Base-by-base conservation (phyloP, 2,888 invertebrate species). In the Xanthorhoe spadicearia region DNA sequence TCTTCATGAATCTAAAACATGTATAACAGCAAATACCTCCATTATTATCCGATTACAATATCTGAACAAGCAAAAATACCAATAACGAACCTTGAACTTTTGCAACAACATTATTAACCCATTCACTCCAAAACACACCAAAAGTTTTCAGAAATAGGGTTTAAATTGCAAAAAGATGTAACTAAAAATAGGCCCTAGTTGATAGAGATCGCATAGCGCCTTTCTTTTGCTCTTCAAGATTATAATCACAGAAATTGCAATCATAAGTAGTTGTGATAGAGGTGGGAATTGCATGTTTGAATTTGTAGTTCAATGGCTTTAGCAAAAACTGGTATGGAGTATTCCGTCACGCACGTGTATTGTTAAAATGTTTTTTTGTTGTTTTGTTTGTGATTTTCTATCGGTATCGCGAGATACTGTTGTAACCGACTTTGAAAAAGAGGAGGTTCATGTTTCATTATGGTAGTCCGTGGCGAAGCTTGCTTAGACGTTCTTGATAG, bases 1-100 rank as follows among this genome's bases (percentile, higher is more conserved):
- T n/a, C n/a, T n/a, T n/a, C n/a, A n/a, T n/a, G n/a, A n/a, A n/a
- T n/a, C n/a, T n/a, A n/a, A n/a, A n/a, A n/a, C n/a, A n/a, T n/a
- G n/a, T n/a, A n/a, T 23, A 4, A 48, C 15, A 48, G 48, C 17
- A 48, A 48, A 48, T 48, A 48, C 17, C 17, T 17, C 48, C 17
- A 48, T 6, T 13, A 8, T 48, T 17, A 48, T 48, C 48, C 7
- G 48, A 48, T 48, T 15, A 17, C 56, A 57, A 69, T 57, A 65
- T 72, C 73, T 62, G 69, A 68, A 51, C 61, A 62, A 66, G 65
- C 75, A 75, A 66, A 77, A 75, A 77, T 77, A 65, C 75, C 78
- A 80, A 77, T 76, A 68, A 71, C 68, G 71, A 80, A 79, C 83
- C 85, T 85, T 85, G 85, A 86, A 85, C 85, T 84, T 84, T 69